phyloP scores from a whole-genome alignment of 2,113 vertebrate species.

The Talpa occidentalis region DNA sequence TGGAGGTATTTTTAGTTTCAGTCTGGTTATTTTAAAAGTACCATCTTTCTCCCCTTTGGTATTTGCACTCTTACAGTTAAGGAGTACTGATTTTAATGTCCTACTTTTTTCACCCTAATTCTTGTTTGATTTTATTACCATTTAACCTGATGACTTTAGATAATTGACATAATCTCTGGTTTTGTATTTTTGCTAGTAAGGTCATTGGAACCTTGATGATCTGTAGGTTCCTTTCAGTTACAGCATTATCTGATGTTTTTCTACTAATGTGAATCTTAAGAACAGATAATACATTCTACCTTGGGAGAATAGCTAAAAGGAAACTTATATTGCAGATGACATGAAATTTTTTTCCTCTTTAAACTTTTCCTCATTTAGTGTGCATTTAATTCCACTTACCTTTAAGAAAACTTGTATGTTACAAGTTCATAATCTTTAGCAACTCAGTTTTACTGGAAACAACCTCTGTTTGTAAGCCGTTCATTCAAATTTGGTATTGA shows the following conservation, averaged over 20 bases:
- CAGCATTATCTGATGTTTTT: not conserved
- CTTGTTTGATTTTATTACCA: conserved; percentile 21
- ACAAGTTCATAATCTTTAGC: not conserved
- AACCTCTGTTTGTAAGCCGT: not conserved
- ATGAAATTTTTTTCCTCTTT: not conserved
- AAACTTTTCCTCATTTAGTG: not conserved
- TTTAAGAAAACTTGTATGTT: conserved; percentile 48
- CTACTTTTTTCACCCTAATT: not conserved
- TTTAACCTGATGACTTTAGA: not conserved
- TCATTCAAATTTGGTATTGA: conserved; percentile 30
- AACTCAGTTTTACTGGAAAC: conserved; percentile 21
- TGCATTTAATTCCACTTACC: not conserved
- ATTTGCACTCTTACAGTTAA: not conserved
- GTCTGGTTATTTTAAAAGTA: not conserved
- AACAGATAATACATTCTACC: not conserved
- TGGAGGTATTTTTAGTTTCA: conserved; percentile 30
- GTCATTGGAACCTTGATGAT: not conserved
- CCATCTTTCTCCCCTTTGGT: not conserved
- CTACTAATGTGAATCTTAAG: not conserved
- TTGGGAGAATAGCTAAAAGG: conserved; percentile 31
- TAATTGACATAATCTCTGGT: conserved; percentile 4
- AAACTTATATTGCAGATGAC: not conserved
- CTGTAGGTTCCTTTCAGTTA: not conserved
- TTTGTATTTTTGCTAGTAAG: not conserved
- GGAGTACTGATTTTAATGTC: not conserved